Evolutionary conservation across 2,888 invertebrate species (phyloP).

Genomic region (Rotaria socialis): DNA sequence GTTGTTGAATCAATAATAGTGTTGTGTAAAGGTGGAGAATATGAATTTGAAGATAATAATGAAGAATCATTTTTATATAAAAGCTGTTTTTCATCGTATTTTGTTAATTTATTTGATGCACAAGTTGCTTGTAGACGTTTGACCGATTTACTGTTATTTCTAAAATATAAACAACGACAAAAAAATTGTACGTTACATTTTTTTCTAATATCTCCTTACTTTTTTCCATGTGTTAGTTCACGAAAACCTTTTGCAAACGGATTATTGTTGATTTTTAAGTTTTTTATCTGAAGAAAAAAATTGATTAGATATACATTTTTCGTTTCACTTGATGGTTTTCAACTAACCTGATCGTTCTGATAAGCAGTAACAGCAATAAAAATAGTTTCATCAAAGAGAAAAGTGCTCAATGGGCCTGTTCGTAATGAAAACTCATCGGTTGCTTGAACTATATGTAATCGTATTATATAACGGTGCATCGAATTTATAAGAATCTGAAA

Average conservation of each 20-base stretch:
- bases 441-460: conserved; percentile 43
- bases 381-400: conserved; percentile 41
- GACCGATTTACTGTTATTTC: neutral
- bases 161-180: neutral
- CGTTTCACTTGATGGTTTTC: too few relatives aligned
- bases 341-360: conserved; percentile 40
- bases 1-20: neutral
- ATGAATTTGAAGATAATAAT: neutral
- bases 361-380: conserved; percentile 47
- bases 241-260: conserved; percentile 47
- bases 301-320: too few relatives aligned
- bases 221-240: conserved; percentile 35
- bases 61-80: conserved; percentile 34
- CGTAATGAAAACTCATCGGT: conserved; percentile 37
- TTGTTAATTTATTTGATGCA: neutral
- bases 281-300: conserved; percentile 33
- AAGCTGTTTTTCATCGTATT: neutral
- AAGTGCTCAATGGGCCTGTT: conserved; percentile 35
- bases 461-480: conserved; percentile 44
- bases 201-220: neutral
- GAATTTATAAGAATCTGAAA: conserved; percentile 44
- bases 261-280: conserved; percentile 46
- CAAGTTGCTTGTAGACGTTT: conserved; percentile 7
- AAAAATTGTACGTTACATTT: neutral
- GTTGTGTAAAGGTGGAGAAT: neutral